These are phyloP conservation scores for Cyrtonyx montezumae DNA, from an alignment of 2,113 vertebrate species.

Conservation along the genomic window DNA sequence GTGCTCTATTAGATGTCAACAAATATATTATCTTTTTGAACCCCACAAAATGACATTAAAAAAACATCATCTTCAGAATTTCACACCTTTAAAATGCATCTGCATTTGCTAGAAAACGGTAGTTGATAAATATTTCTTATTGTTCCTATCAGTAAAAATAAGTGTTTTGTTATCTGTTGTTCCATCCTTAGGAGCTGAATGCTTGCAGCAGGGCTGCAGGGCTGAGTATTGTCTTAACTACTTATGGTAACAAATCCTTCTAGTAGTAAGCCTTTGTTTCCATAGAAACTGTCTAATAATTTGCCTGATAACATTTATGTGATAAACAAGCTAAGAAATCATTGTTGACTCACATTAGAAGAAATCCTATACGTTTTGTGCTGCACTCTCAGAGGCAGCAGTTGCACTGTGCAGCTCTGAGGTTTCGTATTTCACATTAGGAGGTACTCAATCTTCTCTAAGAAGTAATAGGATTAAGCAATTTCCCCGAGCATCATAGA, in stretches of 20 bases:
- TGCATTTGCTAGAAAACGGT: not conserved
- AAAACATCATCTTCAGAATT: slow-evolving; percentile 17
- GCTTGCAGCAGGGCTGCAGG: slow-evolving; percentile 43
- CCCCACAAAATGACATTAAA: slow-evolving; percentile 22
- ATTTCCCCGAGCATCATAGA: slow-evolving; percentile 65
- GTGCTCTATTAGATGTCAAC: not conserved
- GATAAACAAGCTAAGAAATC: slow-evolving; percentile 74
- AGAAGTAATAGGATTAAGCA: slow-evolving; percentile 69
- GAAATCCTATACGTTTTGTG: slow-evolving; percentile 50
- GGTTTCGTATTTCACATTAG: slow-evolving; percentile 64
- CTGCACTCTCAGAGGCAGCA: slow-evolving; percentile 10
- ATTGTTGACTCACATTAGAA: slow-evolving; percentile 68
- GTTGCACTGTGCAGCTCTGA: slow-evolving; percentile 31
- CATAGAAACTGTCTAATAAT: slow-evolving; percentile 73
- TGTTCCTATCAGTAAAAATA: slow-evolving; percentile 58
- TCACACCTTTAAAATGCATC: slow-evolving; percentile 34
- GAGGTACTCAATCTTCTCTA: slow-evolving; percentile 56
- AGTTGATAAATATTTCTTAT: slow-evolving; percentile 60
- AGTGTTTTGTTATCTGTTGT: slow-evolving; percentile 66
- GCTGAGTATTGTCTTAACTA: slow-evolving; percentile 65
- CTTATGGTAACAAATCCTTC: slow-evolving; percentile 63
- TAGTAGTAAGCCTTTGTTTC: slow-evolving; percentile 51
- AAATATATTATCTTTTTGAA: slow-evolving; percentile 35
- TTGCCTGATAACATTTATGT: slow-evolving; percentile 72
- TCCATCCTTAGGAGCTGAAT: slow-evolving; percentile 36